A percentile compares a stretch with the other conserved stretches of the same genome.
Evolutionary conservation across 2,888 invertebrate species (phyloP).

Genomic region (Stenchaetothrips biformis): DNA sequence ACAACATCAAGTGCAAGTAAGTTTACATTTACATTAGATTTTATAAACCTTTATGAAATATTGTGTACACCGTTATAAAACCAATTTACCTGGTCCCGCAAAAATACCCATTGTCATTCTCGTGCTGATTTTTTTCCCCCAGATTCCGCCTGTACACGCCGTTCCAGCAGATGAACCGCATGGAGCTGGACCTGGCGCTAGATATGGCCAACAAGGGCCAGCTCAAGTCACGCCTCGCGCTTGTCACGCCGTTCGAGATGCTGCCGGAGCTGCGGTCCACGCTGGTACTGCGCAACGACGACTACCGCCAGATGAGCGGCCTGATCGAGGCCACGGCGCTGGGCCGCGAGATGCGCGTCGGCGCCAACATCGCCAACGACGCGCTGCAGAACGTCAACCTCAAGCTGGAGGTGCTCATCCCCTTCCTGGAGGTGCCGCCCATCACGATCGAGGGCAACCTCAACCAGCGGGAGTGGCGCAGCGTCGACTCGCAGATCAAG

Average conservation of each 20-base stretch:
- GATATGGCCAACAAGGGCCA: constrained; percentile 3
- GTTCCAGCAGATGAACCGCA: background rate
- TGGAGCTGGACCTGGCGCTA: background rate
- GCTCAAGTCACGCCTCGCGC: background rate
- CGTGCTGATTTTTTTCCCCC: background rate
- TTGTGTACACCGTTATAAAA: background rate
- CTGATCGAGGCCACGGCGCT: background rate
- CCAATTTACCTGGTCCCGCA: too few relatives aligned
- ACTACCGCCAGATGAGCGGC: constrained; percentile 8
- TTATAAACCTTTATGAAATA: background rate
- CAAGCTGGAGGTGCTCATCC: background rate
- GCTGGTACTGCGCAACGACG: background rate
- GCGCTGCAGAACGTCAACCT: background rate
- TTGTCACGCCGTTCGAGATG: background rate
- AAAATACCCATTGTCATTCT: background rate
- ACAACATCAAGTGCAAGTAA: constrained; percentile 27
- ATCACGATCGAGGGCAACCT: background rate
- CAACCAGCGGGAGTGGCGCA: constrained; percentile 26
- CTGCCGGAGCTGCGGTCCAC: background rate
- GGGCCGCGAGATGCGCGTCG: background rate
- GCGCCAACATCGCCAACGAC: background rate
- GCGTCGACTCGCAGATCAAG: constrained; percentile 28
- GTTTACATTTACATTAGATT: background rate
- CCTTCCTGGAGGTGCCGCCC: background rate
- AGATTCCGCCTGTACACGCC: background rate